phyloP scores from a whole-genome alignment of 2,797 vertebrate species.

The Oreortyx pictus region DNA sequence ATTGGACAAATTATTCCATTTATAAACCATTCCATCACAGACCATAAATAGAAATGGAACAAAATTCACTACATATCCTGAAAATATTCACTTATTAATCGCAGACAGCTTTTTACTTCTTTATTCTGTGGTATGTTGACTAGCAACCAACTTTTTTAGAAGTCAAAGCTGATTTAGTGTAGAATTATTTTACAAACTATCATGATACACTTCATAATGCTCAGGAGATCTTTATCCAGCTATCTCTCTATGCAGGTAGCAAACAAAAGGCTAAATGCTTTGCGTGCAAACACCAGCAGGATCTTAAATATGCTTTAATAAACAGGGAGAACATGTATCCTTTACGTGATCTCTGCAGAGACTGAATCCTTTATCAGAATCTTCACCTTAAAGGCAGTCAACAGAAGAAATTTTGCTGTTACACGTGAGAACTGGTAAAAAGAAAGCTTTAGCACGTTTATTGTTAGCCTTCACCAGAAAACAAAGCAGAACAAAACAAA shows the following conservation, averaged over 20 bases:
- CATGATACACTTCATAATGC: background rate
- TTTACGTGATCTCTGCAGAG: background rate
- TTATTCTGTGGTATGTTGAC: background rate
- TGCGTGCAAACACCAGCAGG: background rate
- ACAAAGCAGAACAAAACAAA: background rate
- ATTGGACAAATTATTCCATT: background rate
- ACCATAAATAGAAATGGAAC: background rate
- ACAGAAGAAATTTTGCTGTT: background rate
- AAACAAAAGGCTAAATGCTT: background rate
- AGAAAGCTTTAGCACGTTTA: background rate
- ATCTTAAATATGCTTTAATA: background rate
- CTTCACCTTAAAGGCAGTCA: background rate
- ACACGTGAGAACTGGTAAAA: background rate
- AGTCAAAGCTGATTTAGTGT: background rate
- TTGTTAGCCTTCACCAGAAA: background rate
- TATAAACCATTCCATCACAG: background rate
- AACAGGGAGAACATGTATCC: background rate
- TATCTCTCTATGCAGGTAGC: background rate
- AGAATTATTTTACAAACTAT: slow-evolving; percentile 13
- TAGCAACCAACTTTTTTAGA: background rate
- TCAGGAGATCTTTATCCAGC: background rate
- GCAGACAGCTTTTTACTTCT: background rate
- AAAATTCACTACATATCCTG: background rate
- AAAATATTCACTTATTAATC: background rate
- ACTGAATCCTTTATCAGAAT: background rate